Percentiles rank a stretch among this genome's conserved stretches.
Conservation (phyloP, 35 echinoderm and acorn worm species). For the Chiridota heheva region DNA sequence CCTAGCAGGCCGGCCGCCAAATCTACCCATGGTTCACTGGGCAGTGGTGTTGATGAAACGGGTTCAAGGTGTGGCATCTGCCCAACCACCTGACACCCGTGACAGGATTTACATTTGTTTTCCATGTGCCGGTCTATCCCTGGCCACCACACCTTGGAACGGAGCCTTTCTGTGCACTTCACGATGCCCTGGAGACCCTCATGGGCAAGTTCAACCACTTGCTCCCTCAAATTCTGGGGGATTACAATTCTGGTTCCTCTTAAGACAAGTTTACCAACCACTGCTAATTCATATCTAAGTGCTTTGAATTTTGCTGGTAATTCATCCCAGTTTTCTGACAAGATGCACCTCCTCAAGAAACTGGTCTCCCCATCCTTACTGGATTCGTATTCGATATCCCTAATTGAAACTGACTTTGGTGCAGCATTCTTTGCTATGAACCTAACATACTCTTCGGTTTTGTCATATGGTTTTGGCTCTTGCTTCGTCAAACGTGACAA, state of each 20-base stretch:
- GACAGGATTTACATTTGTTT: conserved; percentile 44
- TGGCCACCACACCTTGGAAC: conserved; percentile 54
- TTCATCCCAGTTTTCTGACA: conserved; percentile 23
- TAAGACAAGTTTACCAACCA: conserved; percentile 15
- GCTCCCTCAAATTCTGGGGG: background rate
- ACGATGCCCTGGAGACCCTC: conserved; percentile 44
- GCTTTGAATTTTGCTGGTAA: background rate
- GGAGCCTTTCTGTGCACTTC: conserved; percentile 32
- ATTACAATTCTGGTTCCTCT: conserved; percentile 22
- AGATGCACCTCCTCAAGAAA: conserved; percentile 24
- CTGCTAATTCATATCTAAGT: conserved; percentile 12
- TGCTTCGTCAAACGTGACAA: conserved; percentile 12
- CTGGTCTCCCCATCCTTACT: conserved; percentile 18
- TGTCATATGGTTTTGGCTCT: background rate
- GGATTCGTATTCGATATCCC: conserved; percentile 13
- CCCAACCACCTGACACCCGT: conserved; percentile 65
- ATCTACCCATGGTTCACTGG: conserved; percentile 53
- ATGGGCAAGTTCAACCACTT: conserved; percentile 9
- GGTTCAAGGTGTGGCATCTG: conserved; percentile 49
- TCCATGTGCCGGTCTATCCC: conserved; percentile 45
- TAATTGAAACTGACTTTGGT: conserved; percentile 19
- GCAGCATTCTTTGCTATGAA: conserved; percentile 21
- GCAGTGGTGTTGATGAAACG: conserved; percentile 36
- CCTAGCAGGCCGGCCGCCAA: conserved; percentile 52
- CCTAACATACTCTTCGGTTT: conserved; percentile 10